Conservation (phyloP, 2,797 vertebrate genomes). For the Acrossocheilus fasciatus region DNA sequence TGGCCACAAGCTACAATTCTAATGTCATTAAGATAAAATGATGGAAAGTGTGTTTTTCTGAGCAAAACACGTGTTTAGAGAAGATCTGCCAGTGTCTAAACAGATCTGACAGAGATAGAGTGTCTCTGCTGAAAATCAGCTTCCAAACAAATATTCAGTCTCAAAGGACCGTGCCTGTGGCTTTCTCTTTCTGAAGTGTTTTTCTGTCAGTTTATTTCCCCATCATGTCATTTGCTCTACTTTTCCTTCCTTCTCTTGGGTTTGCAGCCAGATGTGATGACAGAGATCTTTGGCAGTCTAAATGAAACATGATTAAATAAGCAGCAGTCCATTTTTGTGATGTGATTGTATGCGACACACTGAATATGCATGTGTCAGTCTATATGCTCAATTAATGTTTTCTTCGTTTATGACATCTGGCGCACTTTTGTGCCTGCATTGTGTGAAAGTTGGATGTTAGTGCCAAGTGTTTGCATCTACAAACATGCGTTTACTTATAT, state of each 20-base stretch:
- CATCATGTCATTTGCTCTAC: background rate
- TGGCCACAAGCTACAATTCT: slow-evolving; percentile 57
- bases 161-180: slow-evolving; percentile 28
- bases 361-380: background rate
- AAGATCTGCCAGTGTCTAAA: slow-evolving; percentile 65
- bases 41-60: slow-evolving; percentile 65
- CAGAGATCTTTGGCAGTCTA: background rate
- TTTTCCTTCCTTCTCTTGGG: background rate
- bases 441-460: slow-evolving; percentile 23
- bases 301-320: slow-evolving; percentile 12
- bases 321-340: background rate
- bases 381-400: background rate
- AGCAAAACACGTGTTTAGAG: slow-evolving; percentile 69
- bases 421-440: slow-evolving; percentile 38
- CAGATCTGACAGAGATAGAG: slow-evolving; percentile 60
- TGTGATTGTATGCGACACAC: background rate
- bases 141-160: slow-evolving; percentile 57
- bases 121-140: slow-evolving; percentile 20
- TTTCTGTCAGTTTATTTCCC: slow-evolving; percentile 20
- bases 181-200: slow-evolving; percentile 30
- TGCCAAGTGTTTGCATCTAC: slow-evolving; percentile 58
- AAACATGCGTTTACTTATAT: slow-evolving; percentile 47
- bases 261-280: background rate
- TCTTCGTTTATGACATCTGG: background rate
- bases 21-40: slow-evolving; percentile 62